Evolutionary conservation across 1,140 invertebrate genomes (phyloP).

Genomic region (Trichonephila clavata): DNA sequence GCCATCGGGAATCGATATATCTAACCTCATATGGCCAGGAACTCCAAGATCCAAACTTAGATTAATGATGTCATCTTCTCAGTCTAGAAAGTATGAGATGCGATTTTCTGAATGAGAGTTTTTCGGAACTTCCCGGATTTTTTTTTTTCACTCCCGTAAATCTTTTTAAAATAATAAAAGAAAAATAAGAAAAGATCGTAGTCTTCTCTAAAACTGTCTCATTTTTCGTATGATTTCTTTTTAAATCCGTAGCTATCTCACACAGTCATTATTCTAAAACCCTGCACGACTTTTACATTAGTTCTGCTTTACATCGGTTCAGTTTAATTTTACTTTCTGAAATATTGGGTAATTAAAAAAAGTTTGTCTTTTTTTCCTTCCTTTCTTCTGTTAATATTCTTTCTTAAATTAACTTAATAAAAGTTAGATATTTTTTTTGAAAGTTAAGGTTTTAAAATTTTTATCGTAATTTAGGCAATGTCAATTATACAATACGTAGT

Average conservation of each 20-base stretch:
- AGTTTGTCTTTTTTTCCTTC: too few species aligned
- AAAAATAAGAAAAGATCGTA: neutral
- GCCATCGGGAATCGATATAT: conserved; percentile 39
- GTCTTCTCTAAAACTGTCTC: conserved; percentile 6
- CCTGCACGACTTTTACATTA: neutral
- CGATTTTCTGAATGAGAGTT: conserved; percentile 13
- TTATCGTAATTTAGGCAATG: too few species aligned
- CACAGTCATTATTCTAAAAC: neutral
- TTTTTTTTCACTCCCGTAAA: neutral
- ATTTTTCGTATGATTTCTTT: neutral
- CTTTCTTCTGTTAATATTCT: neutral
- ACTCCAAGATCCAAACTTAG: conserved; percentile 30
- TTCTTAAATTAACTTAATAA: too few species aligned
- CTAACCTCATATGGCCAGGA: conserved; percentile 35
- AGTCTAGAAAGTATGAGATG: conserved; percentile 23
- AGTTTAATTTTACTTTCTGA: neutral
- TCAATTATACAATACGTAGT: too few species aligned
- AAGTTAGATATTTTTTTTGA: too few species aligned
- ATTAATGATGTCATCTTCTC: conserved; percentile 42
- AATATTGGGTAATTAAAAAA: neutral
- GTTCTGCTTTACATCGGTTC: neutral
- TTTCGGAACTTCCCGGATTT: neutral
- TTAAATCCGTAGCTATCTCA: neutral
- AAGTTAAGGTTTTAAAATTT: too few species aligned
- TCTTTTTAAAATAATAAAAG: conserved; percentile 9